Base-by-base conservation (phyloP, 1,140 invertebrate species). In the Magallana ariakensis region DNA sequence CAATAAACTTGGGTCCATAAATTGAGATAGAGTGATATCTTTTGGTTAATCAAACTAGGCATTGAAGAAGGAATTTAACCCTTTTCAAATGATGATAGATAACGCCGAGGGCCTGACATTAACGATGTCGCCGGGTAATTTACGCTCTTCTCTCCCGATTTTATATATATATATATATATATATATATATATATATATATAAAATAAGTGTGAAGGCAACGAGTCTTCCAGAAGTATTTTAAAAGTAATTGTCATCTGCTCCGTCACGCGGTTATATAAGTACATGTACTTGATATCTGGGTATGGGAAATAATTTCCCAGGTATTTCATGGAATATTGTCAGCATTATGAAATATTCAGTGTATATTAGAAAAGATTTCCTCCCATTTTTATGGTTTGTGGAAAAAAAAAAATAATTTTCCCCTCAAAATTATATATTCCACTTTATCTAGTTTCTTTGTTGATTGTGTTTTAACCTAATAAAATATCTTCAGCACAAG, bases 11-110 rank as follows among this genome's bases (percentile, higher is more conserved):
- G 19, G 66, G 66, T 13, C 66, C 66, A 75, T 75, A 75, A 75
- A 75, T 75, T 75, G 19, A 75, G 66, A 75, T 75, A 75, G 66
- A 75, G 22, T 22, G 66, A 75, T 75, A 75, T 75, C 66, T 75
- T 22, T 75, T 75, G 33, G 19, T 75, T 75, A 75, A 75, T 75
- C 66, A 75, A 75, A 75, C 66, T 26, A 19, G 13, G 66, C 66
- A 75, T 75, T 75, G 66, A 75, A 75, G 66, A 26, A 75, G 66
- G 66, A 75, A 75, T 75, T 75, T 22, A 75, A 75, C 66, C 66
- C 66, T 75, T 75, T 75, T 75, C 22, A 75, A 75, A 26, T 75
- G 66, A 75, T 75, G 22, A 75, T 75, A 75, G 66, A 75, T 75
- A 75, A 75, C 13, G 66, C 66, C 22, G 22, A 75, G 66, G 66